Evolutionary conservation across 2,113 vertebrate genomes (phyloP), one percentile per base, ranked within the genome.

Genomic region (Mus pahari): DNA sequence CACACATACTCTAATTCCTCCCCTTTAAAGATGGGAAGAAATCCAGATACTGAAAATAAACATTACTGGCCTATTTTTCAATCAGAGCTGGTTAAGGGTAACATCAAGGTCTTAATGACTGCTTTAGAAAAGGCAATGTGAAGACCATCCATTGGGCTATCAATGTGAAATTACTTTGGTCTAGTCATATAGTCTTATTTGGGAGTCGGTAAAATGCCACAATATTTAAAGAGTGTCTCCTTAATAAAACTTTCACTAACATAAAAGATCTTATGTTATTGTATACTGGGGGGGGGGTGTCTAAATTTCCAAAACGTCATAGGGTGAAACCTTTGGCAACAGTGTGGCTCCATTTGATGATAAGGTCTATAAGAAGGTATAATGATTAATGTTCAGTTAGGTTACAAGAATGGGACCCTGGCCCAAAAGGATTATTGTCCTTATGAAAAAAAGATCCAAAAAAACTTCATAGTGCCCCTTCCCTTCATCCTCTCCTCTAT

Each of bases 1-100:
- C 33, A 91, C 33, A 81, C 87, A 81, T 92, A 73, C 48, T 39
- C 75, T 73, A 77, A 64, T 83, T n/a, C 3, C 20, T 22, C 78
- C 31, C 88, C 48, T 91, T 79, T 86, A 89, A 95, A 96, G 42
- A 71, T 36, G 17, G 45, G 9, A n/a, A 60, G n/a, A 92, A 96
- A 86, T 55, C n/a, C 84, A 92, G 60, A 53, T n/a, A 48, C 6
- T 64, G 55, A 77, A 89, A 89, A 71, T 12, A 68, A 66, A 22
- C 4, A 20, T 42, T 36, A 55, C 2, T 13, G n/a, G 26, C 17
- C 45, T 92, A 62, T 1, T 22, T 58, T 92, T 68, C 1, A 0
- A 24, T 77, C 17, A 7, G 36, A 33, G 24, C n/a, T 78, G 48
- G 39, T 66, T 84, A 62, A 60, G n/a, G 22, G 22, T 3, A 42